phyloP scores from a whole-genome alignment of 2,888 invertebrate genomes.

The Hydropsyche betteni region DNA sequence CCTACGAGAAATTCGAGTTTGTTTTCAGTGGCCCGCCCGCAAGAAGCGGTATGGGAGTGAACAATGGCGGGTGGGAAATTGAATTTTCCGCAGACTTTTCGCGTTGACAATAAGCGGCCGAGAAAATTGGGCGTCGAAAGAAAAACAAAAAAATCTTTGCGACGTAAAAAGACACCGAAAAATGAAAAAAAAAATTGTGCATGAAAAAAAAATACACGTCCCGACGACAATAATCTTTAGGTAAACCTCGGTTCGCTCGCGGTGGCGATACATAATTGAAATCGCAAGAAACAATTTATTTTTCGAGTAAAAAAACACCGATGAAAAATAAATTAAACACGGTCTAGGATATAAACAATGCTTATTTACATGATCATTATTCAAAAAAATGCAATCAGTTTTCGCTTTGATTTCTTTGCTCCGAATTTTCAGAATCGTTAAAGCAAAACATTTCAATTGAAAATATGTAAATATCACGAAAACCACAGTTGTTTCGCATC shows the following conservation, averaged over 20 bases:
- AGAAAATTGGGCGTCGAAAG: slow-evolving; percentile 17
- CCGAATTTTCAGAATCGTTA: too few relatives aligned
- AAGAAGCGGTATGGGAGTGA: background rate
- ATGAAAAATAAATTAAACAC: too few relatives aligned
- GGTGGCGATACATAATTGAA: slow-evolving; percentile 17
- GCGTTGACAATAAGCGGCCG: slow-evolving; percentile 24
- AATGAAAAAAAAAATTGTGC: background rate
- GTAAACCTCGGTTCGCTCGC: background rate
- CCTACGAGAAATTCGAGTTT: slow-evolving; percentile 32
- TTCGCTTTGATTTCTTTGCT: too few relatives aligned
- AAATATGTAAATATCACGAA: too few relatives aligned
- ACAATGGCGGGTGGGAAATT: slow-evolving; percentile 39
- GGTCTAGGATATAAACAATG: background rate
- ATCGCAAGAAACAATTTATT: background rate
- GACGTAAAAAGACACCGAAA: slow-evolving; percentile 16
- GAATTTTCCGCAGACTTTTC: slow-evolving; percentile 41
- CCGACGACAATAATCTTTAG: background rate
- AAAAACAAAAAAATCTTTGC: slow-evolving; percentile 38
- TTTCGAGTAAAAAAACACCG: too few relatives aligned
- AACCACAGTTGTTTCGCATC: too few relatives aligned
- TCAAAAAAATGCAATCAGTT: too few relatives aligned
- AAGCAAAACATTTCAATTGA: too few relatives aligned
- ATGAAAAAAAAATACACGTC: too few relatives aligned
- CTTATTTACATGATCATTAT: background rate
- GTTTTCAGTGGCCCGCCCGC: slow-evolving; percentile 13